phyloP scores from a whole-genome alignment of 2,888 invertebrate species.

The Ceraclea dissimilis region DNA sequence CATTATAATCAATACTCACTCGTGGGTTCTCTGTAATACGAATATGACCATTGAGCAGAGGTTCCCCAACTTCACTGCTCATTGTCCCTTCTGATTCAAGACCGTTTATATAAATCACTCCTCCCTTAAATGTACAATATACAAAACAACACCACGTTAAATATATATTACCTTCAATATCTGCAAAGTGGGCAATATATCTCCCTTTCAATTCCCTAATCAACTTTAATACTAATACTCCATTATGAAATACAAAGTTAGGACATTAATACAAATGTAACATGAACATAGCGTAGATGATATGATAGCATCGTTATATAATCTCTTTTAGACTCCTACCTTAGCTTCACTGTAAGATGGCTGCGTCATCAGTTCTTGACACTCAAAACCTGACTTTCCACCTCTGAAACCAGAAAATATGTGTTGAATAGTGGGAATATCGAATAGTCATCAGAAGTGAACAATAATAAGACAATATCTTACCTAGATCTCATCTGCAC shows the following conservation, averaged over 20 bases:
- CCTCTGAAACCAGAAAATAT: conserved; percentile 16
- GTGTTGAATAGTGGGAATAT: not conserved
- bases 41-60: conserved; percentile 51
- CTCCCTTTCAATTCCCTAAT: no score
- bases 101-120: conserved; percentile 24
- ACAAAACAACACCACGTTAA: no score
- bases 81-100: conserved; percentile 28
- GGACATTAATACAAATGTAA: no score
- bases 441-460: not conserved
- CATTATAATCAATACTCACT: conserved; percentile 36
- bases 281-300: no score
- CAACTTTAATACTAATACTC: no score
- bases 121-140: conserved; percentile 18
- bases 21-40: conserved; percentile 64
- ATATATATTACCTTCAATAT: no score
- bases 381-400: conserved; percentile 23
- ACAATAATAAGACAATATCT: no score
- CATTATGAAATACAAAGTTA: no score
- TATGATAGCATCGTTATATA: no score
- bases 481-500: conserved; percentile 15
- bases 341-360: conserved; percentile 18
- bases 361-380: conserved; percentile 21
- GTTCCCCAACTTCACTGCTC: conserved; percentile 39
- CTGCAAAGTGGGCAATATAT: no score
- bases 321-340: no score